Evolutionary conservation across 2,113 vertebrate genomes (phyloP), one percentile per base, ranked within the genome.

Genomic region (Herpailurus yagouaroundi): DNA sequence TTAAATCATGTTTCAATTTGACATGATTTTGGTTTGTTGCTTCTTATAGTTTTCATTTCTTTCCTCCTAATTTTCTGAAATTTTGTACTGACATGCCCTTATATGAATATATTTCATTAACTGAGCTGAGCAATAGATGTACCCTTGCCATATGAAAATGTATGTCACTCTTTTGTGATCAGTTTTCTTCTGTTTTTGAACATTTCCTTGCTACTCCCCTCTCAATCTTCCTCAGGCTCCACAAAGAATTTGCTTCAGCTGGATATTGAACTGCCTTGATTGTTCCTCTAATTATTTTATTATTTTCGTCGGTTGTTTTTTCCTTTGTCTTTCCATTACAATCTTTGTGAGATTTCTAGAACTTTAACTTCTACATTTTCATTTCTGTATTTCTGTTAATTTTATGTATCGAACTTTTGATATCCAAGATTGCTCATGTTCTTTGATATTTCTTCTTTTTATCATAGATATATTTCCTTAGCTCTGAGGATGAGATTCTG

Each of bases 191-290:
- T 73, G 38, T 69, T 48, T 18, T n/a, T 90, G 7, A 31, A 36
- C 13, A 27, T 69, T 73, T 86, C 1, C n/a, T 81, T 80, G 1
- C 15, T 80, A 66, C 3, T 48, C 21, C 16, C 33, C 5, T 57
- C 4, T 27, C 2, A 7, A 7, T 18, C 8, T 2, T 38, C 19
- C 13, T 6, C 23, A 36, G 15, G 5, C 4, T 21, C 31, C 31
- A 27, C 12, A 29, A 77, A 69, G 3, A 63, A 74, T 5, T 81
- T 81, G 0, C 38, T 8, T 84, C 69, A 38, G 16, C 45, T 83
- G n/a, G 7, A 63, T 83, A 19, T 68, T 76, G 31, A 80, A 50
- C 4, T 57, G 7, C 4, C 27, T 66, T 38, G 11, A 31, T 73
- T n/a, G 4, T 55, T 52, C 15, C 3, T 77, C 5, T 52, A n/a